These are phyloP conservation scores for Cottus gobio DNA, from an alignment of 2,113 vertebrate species.

Conservation along the genomic window DNA sequence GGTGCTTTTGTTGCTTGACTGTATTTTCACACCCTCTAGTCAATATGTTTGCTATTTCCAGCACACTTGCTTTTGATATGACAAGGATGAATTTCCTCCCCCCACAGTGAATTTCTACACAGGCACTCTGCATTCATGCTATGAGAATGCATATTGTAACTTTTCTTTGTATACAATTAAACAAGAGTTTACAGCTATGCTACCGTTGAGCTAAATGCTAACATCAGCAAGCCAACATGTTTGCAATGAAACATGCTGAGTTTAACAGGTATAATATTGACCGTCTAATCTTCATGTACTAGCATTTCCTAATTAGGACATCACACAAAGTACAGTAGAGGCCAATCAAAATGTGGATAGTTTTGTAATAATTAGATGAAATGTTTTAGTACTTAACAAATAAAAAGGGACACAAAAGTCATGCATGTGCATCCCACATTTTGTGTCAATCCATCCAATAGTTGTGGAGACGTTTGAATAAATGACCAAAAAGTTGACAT, in stretches of 20 bases:
- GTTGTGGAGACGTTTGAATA: not conserved
- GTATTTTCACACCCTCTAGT: slow-evolving; percentile 11
- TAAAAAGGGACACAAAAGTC: not conserved
- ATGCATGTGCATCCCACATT: not conserved
- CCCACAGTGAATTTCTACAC: not conserved
- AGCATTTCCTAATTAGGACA: not conserved
- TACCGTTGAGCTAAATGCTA: not conserved
- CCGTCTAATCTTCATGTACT: not conserved
- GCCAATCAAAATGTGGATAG: not conserved
- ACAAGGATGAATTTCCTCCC: slow-evolving; percentile 5
- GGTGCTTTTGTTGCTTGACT: not conserved
- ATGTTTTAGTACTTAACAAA: not conserved
- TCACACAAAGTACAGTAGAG: not conserved
- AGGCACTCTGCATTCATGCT: not conserved
- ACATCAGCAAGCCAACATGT: not conserved
- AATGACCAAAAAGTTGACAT: not conserved
- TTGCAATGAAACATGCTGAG: not conserved
- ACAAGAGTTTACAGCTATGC: not conserved
- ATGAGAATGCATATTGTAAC: not conserved
- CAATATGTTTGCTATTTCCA: slow-evolving; percentile 20
- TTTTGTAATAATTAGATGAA: not conserved
- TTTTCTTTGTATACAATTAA: not conserved
- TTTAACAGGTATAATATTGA: not conserved
- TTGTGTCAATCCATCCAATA: not conserved
- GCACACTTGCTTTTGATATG: slow-evolving; percentile 5